Conservation (phyloP, 1,140 invertebrate genomes). For the Euborellia annulipes region DNA sequence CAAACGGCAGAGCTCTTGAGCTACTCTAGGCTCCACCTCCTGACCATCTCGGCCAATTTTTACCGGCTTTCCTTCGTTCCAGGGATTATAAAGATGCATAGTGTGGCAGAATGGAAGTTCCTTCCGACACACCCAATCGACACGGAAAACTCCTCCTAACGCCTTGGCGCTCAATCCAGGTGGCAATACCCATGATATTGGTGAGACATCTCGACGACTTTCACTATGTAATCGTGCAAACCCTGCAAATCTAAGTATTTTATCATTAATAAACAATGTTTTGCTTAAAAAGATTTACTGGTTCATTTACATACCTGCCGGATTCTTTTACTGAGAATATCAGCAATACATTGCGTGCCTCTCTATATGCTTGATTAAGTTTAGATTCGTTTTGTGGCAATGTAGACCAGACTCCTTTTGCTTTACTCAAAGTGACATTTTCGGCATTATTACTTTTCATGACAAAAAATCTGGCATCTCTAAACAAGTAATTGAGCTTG, state of each 20-base stretch:
- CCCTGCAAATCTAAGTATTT: slow-evolving; percentile 50
- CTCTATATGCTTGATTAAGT: slow-evolving; percentile 83
- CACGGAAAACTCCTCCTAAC: slow-evolving; percentile 85
- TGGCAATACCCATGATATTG: slow-evolving; percentile 91
- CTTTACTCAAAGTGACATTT: slow-evolving; percentile 87
- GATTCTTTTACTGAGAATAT: slow-evolving; percentile 97
- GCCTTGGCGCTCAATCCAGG: slow-evolving; percentile 83
- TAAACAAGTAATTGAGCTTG: slow-evolving; percentile 86
- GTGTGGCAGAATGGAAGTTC: slow-evolving; percentile 87
- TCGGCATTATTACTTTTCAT: slow-evolving; percentile 97
- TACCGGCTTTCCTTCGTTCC: slow-evolving; percentile 97
- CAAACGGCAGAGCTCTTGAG: slow-evolving; percentile 82
- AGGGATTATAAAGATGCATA: slow-evolving; percentile 87
- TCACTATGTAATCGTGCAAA: slow-evolving; percentile 80
- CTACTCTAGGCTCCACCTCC: slow-evolving; percentile 90
- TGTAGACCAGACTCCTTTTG: slow-evolving; percentile 94
- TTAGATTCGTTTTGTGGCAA: slow-evolving; percentile 93
- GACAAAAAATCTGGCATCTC: slow-evolving; percentile 89
- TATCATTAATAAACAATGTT: no score
- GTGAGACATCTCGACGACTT: slow-evolving; percentile 72
- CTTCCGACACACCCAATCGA: slow-evolving; percentile 93
- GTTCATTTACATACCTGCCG: slow-evolving; percentile 58
- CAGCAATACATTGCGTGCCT: slow-evolving; percentile 84
- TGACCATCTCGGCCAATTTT: slow-evolving; percentile 98
- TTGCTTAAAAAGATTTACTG: slow-evolving; percentile 24